A percentile compares a stretch with the other conserved stretches of the same genome.
phyloP scores from a whole-genome alignment of 2,113 vertebrate species.

The Bos indicus region DNA sequence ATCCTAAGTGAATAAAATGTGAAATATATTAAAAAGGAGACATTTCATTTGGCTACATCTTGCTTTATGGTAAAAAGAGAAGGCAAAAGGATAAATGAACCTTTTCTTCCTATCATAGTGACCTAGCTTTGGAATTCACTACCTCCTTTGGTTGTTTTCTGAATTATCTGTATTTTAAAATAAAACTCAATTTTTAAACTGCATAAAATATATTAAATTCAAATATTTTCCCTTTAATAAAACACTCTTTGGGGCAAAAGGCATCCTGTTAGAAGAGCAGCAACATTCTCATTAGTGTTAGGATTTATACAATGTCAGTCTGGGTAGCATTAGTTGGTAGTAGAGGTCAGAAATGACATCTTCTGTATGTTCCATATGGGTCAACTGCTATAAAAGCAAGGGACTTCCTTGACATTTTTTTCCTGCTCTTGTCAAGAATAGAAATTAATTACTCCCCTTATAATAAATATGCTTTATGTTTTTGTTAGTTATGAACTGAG shows the following conservation, averaged over 20 bases:
- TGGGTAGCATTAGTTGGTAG: background rate
- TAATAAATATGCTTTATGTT: background rate
- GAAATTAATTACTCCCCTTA: background rate
- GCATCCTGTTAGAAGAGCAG: background rate
- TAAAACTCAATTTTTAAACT: background rate
- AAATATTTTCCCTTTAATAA: background rate
- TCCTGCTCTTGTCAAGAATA: background rate
- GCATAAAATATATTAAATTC: background rate
- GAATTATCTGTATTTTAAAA: background rate
- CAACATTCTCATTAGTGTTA: background rate
- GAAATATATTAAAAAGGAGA: background rate
- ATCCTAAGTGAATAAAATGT: background rate
- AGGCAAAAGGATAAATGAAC: background rate
- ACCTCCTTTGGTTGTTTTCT: background rate
- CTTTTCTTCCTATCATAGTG: background rate
- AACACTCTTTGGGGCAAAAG: background rate
- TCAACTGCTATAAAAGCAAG: background rate
- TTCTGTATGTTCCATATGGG: background rate
- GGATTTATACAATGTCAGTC: background rate
- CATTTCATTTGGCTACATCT: background rate
- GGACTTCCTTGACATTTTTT: background rate
- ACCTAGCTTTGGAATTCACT: background rate
- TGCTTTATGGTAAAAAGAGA: background rate
- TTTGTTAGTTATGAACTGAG: background rate
- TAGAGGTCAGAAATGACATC: background rate